These are phyloP conservation scores for Cyanoliseus patagonus DNA, from an alignment of 2,113 vertebrate species.

Conservation along the genomic window DNA sequence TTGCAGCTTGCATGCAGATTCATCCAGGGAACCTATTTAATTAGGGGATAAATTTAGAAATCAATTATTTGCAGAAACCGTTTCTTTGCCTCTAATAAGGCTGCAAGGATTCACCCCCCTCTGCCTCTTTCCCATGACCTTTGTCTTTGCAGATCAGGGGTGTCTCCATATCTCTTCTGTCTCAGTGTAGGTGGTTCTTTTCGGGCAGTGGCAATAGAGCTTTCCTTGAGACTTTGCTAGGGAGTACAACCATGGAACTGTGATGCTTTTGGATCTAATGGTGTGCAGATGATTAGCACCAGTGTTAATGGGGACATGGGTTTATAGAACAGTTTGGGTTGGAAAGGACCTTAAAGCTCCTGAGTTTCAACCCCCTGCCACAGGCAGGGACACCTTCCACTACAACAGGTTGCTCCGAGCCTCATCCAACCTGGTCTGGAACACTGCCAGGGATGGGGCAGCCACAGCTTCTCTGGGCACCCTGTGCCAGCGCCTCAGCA, in stretches of 20 bases:
- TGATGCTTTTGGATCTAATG: background rate
- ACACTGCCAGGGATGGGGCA: too few relatives aligned
- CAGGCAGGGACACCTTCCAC: background rate
- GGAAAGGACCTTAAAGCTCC: background rate
- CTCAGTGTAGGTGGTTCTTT: background rate
- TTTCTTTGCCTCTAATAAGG: conserved; percentile 66
- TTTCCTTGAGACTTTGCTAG: background rate
- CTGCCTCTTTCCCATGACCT: conserved; percentile 31
- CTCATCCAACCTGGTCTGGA: too few relatives aligned
- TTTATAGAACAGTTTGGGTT: background rate
- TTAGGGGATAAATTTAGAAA: conserved; percentile 75
- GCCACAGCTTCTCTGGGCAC: too few relatives aligned
- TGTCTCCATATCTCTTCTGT: background rate
- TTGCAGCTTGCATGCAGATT: conserved; percentile 61
- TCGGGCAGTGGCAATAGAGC: background rate
- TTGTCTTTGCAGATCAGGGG: conserved; percentile 10
- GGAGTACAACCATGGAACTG: background rate
- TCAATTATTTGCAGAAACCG: conserved; percentile 72
- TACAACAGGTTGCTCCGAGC: background rate
- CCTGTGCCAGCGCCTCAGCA: too few relatives aligned
- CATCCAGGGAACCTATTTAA: conserved; percentile 67
- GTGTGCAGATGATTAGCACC: background rate
- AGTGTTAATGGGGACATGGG: background rate
- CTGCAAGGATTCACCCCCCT: conserved; percentile 26
- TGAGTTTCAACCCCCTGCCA: background rate